phyloP scores from a whole-genome alignment of 2,797 vertebrate genomes.

The Trachurus trachurus region DNA sequence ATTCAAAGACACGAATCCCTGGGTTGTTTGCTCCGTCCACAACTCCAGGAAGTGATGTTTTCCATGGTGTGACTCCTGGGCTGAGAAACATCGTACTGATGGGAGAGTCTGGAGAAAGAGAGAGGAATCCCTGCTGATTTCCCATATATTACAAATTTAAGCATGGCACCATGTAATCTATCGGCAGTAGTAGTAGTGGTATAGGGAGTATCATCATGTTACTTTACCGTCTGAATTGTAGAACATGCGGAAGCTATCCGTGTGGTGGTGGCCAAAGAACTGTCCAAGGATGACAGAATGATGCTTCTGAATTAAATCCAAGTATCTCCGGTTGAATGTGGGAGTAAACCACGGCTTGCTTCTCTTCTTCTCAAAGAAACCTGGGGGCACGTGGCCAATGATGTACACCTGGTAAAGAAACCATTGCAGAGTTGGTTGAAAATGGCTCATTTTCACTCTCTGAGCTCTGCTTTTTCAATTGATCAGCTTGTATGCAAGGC shows the following conservation, averaged over 20 bases:
- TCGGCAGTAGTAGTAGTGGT: background rate
- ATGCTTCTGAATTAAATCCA: slow-evolving; percentile 88
- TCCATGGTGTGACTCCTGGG: slow-evolving; percentile 95
- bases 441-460: background rate
- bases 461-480: background rate
- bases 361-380: slow-evolving; percentile 95
- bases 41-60: slow-evolving; percentile 94
- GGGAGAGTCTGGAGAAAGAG: slow-evolving; percentile 84
- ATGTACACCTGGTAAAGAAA: slow-evolving; percentile 91
- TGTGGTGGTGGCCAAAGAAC: slow-evolving; percentile 98
- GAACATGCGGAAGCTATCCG: slow-evolving; percentile 95
- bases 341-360: slow-evolving; percentile 89
- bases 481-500: background rate
- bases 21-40: slow-evolving; percentile 95
- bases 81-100: slow-evolving; percentile 92
- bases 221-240: slow-evolving; percentile 83
- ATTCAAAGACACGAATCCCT: slow-evolving; percentile 91
- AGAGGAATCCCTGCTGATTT: background rate
- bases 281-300: slow-evolving; percentile 90
- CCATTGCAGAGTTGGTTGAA: slow-evolving; percentile 10
- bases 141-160: background rate
- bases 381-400: slow-evolving; percentile 93
- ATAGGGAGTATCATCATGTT: background rate
- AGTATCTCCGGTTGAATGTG: slow-evolving; percentile 89
- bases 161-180: background rate